A percentile compares a stretch with the other conserved stretches of the same genome.
Conservation (phyloP, 2,797 vertebrate species). For the Sebastes oblongus region DNA sequence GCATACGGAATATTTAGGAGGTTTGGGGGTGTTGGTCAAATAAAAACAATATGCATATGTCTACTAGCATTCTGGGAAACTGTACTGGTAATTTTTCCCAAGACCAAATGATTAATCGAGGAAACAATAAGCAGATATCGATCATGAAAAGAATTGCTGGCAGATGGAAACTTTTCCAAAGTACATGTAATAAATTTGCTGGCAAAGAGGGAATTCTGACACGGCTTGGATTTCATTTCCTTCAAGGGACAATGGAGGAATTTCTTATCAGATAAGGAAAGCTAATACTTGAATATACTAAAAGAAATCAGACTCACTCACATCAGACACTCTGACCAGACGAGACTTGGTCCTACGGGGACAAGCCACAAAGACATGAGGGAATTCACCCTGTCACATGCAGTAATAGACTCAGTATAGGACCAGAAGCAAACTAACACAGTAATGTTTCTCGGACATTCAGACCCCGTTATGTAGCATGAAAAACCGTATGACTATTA, state of each 20-base stretch:
- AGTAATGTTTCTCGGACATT: slow-evolving; percentile 26
- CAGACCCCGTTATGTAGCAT: neutral
- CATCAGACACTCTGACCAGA: slow-evolving; percentile 33
- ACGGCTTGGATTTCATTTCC: slow-evolving; percentile 2
- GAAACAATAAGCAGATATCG: neutral
- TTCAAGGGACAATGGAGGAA: slow-evolving; percentile 4
- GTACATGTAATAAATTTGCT: neutral
- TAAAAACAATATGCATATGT: neutral
- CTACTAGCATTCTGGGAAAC: neutral
- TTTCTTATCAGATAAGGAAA: slow-evolving; percentile 9
- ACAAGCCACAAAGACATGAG: slow-evolving; percentile 14
- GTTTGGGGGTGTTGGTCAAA: neutral
- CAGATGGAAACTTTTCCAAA: neutral
- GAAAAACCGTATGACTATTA: neutral
- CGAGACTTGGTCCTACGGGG: slow-evolving; percentile 10
- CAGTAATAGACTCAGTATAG: slow-evolving; percentile 3
- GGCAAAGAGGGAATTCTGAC: neutral
- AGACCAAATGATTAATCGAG: neutral
- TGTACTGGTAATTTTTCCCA: neutral
- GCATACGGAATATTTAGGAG: neutral
- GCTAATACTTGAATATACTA: slow-evolving; percentile 16
- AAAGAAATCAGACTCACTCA: slow-evolving; percentile 26
- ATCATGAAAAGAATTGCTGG: neutral
- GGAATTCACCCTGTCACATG: slow-evolving; percentile 20
- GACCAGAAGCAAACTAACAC: slow-evolving; percentile 25